Conservation (phyloP, 2,888 invertebrate genomes). For the Eupithecia dodoneata region DNA sequence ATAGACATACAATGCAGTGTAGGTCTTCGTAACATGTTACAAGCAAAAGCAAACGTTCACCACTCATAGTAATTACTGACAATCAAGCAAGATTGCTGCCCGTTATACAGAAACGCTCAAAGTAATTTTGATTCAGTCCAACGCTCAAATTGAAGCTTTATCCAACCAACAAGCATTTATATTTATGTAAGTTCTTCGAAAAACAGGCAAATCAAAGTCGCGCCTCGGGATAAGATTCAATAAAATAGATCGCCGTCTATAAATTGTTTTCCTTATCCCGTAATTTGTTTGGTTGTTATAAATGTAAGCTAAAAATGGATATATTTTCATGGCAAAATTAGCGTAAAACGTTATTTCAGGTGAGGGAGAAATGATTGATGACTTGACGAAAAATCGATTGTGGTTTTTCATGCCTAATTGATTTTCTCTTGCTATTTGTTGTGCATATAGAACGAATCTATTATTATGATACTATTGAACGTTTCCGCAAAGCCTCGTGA, state of each 20-base stretch:
- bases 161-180: slow-evolving; percentile 22
- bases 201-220: slow-evolving; percentile 40
- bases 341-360: slow-evolving; percentile 33
- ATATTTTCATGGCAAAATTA: slow-evolving; percentile 29
- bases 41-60: not conserved
- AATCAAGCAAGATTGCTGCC: slow-evolving; percentile 8
- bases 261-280: slow-evolving; percentile 38
- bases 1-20: not conserved
- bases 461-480: not conserved
- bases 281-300: slow-evolving; percentile 39
- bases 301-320: slow-evolving; percentile 33
- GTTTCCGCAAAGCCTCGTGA: not conserved
- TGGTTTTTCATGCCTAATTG: slow-evolving; percentile 13
- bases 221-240: slow-evolving; percentile 34
- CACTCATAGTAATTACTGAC: slow-evolving; percentile 13
- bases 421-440: slow-evolving; percentile 10
- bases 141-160: slow-evolving; percentile 10
- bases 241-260: slow-evolving; percentile 34
- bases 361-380: slow-evolving; percentile 34
- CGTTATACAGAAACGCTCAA: slow-evolving; percentile 14
- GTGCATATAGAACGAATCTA: not conserved
- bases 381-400: slow-evolving; percentile 18
- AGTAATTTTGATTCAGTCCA: slow-evolving; percentile 13
- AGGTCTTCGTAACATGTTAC: not conserved
- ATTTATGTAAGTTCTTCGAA: slow-evolving; percentile 26